Conservation (phyloP, 1,140 invertebrate genomes). For the Acyrthosiphon pisum region DNA sequence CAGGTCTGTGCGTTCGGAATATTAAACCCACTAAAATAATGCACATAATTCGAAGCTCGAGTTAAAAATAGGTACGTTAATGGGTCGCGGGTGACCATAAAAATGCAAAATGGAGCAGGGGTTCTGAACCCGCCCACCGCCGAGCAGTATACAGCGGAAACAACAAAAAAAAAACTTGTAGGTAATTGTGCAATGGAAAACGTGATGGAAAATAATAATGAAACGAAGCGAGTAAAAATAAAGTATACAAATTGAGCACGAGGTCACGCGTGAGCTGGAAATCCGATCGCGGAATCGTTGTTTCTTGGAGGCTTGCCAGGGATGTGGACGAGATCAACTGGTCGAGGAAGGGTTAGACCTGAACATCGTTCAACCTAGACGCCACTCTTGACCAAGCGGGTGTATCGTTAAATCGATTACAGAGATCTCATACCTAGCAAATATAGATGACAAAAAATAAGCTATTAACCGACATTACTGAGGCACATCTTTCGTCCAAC, state of each 20-base stretch:
- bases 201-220: background rate
- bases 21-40: constrained; percentile 42
- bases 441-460: background rate
- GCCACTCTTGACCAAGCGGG: background rate
- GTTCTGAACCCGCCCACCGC: background rate
- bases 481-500: too few species aligned
- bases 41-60: background rate
- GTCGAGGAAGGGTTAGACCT: background rate
- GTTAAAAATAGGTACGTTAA: constrained; percentile 48
- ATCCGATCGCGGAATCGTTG: background rate
- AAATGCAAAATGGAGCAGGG: constrained; percentile 31
- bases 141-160: background rate
- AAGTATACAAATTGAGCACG: background rate
- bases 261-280: too few species aligned
- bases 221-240: background rate
- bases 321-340: constrained; percentile 22
- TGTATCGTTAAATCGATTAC: background rate
- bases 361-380: background rate
- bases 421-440: background rate
- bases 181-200: constrained; percentile 3
- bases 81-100: constrained; percentile 35
- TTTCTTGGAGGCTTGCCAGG: background rate
- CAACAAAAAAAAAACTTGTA: background rate
- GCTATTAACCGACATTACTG: too few species aligned
- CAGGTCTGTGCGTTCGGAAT: constrained; percentile 20